Base-by-base conservation (phyloP, 2,113 vertebrate genomes). In the Rhinolophus ferrumequinum region DNA sequence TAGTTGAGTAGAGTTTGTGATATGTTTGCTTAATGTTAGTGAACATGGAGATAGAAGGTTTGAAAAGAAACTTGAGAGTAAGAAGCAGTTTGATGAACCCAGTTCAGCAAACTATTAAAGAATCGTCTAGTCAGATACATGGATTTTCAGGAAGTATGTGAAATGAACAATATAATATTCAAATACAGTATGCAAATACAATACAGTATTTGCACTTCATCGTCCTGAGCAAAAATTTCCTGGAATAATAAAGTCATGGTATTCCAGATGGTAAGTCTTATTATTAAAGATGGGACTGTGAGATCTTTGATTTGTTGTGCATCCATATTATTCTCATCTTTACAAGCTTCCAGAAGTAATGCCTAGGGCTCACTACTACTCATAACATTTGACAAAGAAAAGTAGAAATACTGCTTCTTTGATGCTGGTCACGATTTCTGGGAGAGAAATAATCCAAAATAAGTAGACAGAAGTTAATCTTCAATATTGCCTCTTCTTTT, bases 71-170 rank as follows among this genome's bases (percentile, higher is more conserved):
- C 54, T 58, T 77, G 41, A 84, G 12, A 58, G 5, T 62, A 58
- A 88, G 83, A 69, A 69, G 14, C 14, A 67, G 3, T 87, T 67
- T 60, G 56, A 88, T 73, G 24, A 93, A n/a, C 38, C 41, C 16
- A 62, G 2, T 18, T 79, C 28, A 93, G 52, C 6, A 44, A 93
- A 92, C 2, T 58, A 52, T 30, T 88, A 41, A 80, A 28, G 50
- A 85, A 22, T 38, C 41, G 28, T 41, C 50, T 83, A 33, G 41
- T 91, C 52, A 76, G 35, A 73, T 67, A 73, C 2, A 41, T 70
- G 24, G 66, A 77, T 70, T 81, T 92, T 95, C n/a, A 94, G 38
- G 15, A 88, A 88, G 14, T 56, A 72, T 76, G 38, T 64, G 77
- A 82, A 70, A 81, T 62, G 60, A 88, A 33, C 28, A 73, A 66